Base-by-base conservation (phyloP, 2,113 vertebrate species). In the Charina bottae region DNA sequence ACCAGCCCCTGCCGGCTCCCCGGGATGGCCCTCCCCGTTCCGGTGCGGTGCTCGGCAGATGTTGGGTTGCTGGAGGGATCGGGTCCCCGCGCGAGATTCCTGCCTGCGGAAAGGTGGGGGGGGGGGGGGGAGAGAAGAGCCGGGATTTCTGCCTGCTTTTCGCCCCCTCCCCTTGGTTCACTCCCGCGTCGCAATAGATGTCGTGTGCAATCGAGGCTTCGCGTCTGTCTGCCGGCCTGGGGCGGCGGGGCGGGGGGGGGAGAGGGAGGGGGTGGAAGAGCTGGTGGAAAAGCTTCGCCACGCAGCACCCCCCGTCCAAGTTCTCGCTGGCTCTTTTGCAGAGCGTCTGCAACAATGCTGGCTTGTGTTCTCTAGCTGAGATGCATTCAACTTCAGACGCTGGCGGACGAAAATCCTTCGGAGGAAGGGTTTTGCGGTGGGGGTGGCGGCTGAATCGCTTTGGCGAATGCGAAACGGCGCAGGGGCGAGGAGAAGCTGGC, bases 281-380 rank as follows among this genome's bases (percentile, higher is more conserved):
- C 72, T 33, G 19, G 2, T 83, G 87, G 2, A 49, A n/a, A 33
- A 13, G 42, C 72, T 49, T 42, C 56, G 5, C 78, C 78, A 23
- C n/a, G 23, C 33, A 24, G 42, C 54, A 49, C 17, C 24, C 53
- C 62, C 62, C 1, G 64, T 23, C 88, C 49, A 46, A 88, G 87
- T 58, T 28, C n/a, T 72, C 15, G n/a, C 64, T 60, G 28, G 7
- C 12, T 23, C 1, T 37, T 26, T 59, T 26, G 49, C 49, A 46
- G 26, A 49, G 59, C 49, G 15, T 55, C 10, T 72, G 88, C 60
- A 90, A 92, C 88, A 89, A 85, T 56, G 88, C 84, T 28, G 55
- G 56, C 87, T 72, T 85, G 59, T 84, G 84, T 90, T 49, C 37
- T 72, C 55, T 12, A 13, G 54, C 62, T 19, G 89, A 46, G 83